Conservation (phyloP, 2,113 vertebrate genomes). For the Ceuthmochares aereus region DNA sequence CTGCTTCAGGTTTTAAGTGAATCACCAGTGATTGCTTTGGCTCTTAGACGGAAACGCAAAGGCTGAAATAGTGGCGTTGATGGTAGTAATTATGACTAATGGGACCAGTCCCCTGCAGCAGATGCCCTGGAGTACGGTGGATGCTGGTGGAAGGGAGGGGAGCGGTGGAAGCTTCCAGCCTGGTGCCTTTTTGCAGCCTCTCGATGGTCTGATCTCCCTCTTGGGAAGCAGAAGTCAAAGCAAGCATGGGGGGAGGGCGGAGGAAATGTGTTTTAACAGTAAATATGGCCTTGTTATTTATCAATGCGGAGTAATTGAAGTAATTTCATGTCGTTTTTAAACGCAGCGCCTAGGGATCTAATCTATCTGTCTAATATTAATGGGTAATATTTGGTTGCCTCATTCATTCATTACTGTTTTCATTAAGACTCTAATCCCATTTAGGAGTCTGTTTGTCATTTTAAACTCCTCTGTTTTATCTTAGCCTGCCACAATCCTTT, state of each 20-base stretch:
- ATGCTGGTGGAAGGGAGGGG: not conserved
- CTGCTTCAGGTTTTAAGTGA: not conserved
- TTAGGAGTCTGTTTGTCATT: constrained; percentile 80
- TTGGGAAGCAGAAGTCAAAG: constrained; percentile 5
- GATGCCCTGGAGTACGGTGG: not conserved
- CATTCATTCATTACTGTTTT: constrained; percentile 78
- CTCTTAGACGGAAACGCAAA: not conserved
- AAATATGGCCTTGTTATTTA: constrained; percentile 69
- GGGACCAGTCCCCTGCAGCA: not conserved
- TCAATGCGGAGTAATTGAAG: constrained; percentile 75
- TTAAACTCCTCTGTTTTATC: constrained; percentile 77
- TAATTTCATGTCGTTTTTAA: constrained; percentile 72
- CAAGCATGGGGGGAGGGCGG: not conserved
- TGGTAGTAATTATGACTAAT: not conserved
- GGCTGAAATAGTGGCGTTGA: not conserved
- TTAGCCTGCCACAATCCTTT: constrained; percentile 66
- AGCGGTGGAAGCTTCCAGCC: not conserved
- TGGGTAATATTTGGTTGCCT: constrained; percentile 71
- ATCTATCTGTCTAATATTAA: constrained; percentile 77
- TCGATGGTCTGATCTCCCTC: not conserved
- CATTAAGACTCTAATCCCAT: constrained; percentile 77
- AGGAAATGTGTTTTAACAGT: constrained; percentile 25
- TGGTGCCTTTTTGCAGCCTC: not conserved
- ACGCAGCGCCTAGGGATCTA: constrained; percentile 68
- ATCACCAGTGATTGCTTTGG: not conserved